phyloP scores from a whole-genome alignment of 2,113 vertebrate species.

The Anser brachyrhynchus region DNA sequence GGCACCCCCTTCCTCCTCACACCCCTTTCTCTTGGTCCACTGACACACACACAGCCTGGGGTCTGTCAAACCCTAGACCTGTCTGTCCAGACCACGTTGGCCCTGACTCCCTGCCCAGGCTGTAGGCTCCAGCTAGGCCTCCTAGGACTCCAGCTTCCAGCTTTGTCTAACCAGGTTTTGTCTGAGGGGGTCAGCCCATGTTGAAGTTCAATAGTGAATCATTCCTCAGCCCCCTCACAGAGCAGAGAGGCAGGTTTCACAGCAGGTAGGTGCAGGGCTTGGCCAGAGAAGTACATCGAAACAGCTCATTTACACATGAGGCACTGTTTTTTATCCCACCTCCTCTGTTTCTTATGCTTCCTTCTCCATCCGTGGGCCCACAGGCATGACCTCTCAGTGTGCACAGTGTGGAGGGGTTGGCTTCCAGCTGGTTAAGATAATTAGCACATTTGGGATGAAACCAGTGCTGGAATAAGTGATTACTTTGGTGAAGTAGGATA shows the following conservation, averaged over 20 bases:
- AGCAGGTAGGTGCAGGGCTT: not conserved
- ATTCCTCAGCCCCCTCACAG: not conserved
- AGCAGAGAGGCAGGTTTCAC: not conserved
- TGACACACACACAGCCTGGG: rapidly evolving
- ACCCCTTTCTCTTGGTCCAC: not conserved
- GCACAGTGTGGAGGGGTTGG: not conserved
- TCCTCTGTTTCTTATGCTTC: not conserved
- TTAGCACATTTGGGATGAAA: not conserved
- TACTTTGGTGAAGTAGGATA: not conserved
- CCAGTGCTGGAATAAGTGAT: not conserved
- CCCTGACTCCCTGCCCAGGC: not conserved
- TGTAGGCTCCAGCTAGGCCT: no score
- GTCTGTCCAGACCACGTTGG: rapidly evolving
- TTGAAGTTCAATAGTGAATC: not conserved
- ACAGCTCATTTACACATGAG: rapidly evolving
- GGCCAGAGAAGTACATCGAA: not conserved
- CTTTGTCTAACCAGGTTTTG: not conserved
- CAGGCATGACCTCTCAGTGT: not conserved
- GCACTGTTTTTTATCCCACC: not conserved
- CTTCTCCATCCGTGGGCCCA: not conserved
- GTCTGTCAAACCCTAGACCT: not conserved
- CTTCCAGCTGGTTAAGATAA: not conserved
- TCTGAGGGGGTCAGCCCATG: not conserved
- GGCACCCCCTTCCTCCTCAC: not conserved
- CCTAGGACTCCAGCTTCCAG: not conserved